These are phyloP conservation scores for Antrozous pallidus DNA, from an alignment of 2,797 vertebrate genomes.

Conservation along the genomic window DNA sequence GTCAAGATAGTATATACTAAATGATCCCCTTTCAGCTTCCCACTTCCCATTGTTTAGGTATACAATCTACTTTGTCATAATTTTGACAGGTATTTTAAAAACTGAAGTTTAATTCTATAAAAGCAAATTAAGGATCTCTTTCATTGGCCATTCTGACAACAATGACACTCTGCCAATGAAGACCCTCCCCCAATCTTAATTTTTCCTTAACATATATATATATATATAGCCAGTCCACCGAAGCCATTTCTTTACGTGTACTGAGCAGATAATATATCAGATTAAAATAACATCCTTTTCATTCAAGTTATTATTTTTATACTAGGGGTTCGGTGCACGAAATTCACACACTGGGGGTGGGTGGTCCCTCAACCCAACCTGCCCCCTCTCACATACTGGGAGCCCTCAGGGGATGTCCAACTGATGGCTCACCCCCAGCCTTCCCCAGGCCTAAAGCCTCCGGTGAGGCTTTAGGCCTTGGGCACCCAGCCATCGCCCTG, in stretches of 20 bases:
- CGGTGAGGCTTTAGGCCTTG: too few species aligned
- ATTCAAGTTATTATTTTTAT: slow-evolving; percentile 25
- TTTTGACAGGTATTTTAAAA: slow-evolving; percentile 36
- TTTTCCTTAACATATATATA: not conserved
- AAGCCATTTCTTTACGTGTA: not conserved
- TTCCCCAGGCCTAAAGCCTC: too few species aligned
- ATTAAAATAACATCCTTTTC: slow-evolving; percentile 50
- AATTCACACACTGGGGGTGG: too few species aligned
- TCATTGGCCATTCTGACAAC: not conserved
- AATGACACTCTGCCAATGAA: not conserved
- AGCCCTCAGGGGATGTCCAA: too few species aligned
- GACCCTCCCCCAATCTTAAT: not conserved
- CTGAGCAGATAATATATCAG: slow-evolving; percentile 3
- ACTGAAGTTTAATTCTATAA: slow-evolving; percentile 10
- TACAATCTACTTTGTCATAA: not conserved
- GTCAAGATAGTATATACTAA: not conserved
- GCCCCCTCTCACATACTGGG: too few species aligned
- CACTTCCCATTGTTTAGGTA: not conserved
- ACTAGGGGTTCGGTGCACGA: too few species aligned
- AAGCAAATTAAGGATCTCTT: slow-evolving; percentile 35
- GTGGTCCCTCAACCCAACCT: too few species aligned
- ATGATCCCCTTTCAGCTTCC: not conserved
- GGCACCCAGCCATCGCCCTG: too few species aligned
- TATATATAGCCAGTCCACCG: not conserved
- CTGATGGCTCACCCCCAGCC: too few species aligned